Percentiles rank a stretch among this genome's conserved stretches.
phyloP scores from a whole-genome alignment of 2,113 vertebrate genomes.

The Platysteira castanea region DNA sequence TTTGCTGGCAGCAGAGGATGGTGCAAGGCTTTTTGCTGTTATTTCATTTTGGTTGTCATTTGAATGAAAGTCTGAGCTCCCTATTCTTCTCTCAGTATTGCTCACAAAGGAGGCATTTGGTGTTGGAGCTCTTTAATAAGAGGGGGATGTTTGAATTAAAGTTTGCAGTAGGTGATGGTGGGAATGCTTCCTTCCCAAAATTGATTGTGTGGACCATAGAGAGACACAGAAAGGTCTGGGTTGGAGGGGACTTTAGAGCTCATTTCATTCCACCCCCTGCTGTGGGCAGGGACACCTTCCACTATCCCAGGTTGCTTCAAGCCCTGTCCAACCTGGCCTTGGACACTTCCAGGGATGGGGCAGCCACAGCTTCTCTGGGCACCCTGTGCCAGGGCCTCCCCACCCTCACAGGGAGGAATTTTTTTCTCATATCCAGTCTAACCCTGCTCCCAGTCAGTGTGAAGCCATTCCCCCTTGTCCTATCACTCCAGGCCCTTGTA shows the following conservation, averaged over 20 bases:
- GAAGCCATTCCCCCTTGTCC: not conserved
- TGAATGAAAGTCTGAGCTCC: not conserved
- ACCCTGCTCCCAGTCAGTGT: not conserved
- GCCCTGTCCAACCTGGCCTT: rapidly evolving
- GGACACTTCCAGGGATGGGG: not conserved
- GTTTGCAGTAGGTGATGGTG: not conserved
- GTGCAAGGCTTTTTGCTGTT: not conserved
- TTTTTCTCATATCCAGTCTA: not conserved
- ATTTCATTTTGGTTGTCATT: not conserved
- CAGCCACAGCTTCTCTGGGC: not conserved
- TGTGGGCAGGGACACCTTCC: not conserved
- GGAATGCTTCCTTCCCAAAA: not conserved
- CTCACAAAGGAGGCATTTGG: not conserved
- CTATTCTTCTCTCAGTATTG: not conserved
- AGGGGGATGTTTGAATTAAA: not conserved
- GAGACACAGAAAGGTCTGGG: not conserved
- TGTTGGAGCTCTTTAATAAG: not conserved
- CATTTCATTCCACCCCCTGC: not conserved
- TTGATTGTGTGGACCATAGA: not conserved
- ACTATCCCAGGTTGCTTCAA: rapidly evolving
- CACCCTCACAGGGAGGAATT: not conserved
- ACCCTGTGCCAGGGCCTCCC: rapidly evolving
- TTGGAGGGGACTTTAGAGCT: not conserved
- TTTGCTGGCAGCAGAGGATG: not conserved
- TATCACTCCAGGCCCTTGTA: not conserved